These are phyloP conservation scores for Sesamia nonagrioides DNA, from an alignment of 1,140 invertebrate species.

Conservation along the genomic window DNA sequence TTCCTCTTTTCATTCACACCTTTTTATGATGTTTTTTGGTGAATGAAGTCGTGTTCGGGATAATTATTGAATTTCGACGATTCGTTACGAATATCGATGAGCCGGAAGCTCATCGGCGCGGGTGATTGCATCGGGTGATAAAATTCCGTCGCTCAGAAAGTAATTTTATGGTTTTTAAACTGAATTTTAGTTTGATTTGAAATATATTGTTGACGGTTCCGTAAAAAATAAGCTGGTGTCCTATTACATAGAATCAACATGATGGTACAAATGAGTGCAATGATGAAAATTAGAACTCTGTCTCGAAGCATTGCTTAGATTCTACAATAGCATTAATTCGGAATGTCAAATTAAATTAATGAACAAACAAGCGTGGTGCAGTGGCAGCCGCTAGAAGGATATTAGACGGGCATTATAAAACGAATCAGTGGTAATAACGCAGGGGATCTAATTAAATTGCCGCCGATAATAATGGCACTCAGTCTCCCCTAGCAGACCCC, in stretches of 20 bases:
- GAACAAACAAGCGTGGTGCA: constrained; percentile 64
- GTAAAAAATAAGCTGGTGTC: neutral
- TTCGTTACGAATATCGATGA: constrained; percentile 87
- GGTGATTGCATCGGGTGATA: constrained; percentile 80
- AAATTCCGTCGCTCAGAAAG: constrained; percentile 80
- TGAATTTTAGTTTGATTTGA: constrained; percentile 63
- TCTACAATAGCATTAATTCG: constrained; percentile 64
- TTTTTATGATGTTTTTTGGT: constrained; percentile 84
- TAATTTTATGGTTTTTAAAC: constrained; percentile 86
- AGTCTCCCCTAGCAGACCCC: constrained; percentile 81
- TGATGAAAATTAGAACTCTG: neutral
- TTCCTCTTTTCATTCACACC: constrained; percentile 85
- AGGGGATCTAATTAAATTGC: constrained; percentile 87
- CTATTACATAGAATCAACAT: neutral
- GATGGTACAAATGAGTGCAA: neutral
- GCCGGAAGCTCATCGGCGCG: constrained; percentile 82
- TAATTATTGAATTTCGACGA: constrained; percentile 87
- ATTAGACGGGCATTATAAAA: constrained; percentile 84
- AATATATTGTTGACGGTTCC: constrained; percentile 26
- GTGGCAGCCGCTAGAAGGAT: constrained; percentile 66
- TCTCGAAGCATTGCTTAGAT: neutral
- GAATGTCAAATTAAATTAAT: constrained; percentile 69
- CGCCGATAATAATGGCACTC: constrained; percentile 85
- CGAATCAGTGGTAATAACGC: constrained; percentile 85
- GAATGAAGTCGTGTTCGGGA: constrained; percentile 86